Evolutionary conservation across 2,888 invertebrate species (phyloP).

Genomic region (Cephus nigrinus): DNA sequence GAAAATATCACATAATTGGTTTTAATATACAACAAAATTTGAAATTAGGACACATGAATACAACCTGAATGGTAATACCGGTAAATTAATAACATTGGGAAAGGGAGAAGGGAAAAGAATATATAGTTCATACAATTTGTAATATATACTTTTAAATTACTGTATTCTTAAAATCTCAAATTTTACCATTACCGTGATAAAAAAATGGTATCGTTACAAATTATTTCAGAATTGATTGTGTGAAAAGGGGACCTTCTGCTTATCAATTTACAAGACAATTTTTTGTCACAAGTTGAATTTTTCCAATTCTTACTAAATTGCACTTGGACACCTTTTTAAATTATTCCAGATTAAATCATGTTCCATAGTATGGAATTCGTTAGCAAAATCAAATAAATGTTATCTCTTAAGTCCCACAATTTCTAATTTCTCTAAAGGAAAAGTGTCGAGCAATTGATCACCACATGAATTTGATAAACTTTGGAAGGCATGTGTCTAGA

Average conservation of each 20-base stretch:
- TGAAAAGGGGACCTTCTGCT: constrained; percentile 24
- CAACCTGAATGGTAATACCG: background rate
- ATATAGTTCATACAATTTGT: background rate
- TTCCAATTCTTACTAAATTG: background rate
- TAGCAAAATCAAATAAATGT: background rate
- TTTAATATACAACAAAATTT: background rate
- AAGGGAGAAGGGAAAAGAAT: background rate
- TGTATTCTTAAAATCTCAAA: background rate
- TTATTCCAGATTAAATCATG: background rate
- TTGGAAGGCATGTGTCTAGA: background rate
- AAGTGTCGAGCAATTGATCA: background rate
- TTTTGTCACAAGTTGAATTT: background rate
- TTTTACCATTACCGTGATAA: constrained; percentile 22
- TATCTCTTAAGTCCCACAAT: background rate
- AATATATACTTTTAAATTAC: background rate
- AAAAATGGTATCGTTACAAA: constrained; percentile 12
- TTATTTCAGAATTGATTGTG: constrained; percentile 1
- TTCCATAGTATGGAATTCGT: background rate
- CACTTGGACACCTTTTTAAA: background rate
- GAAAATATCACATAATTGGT: background rate
- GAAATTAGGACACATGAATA: background rate
- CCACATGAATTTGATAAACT: background rate
- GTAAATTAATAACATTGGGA: background rate
- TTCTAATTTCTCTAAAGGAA: background rate
- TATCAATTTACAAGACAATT: constrained; percentile 24